phyloP scores from a whole-genome alignment of 2,113 vertebrate species.

The Chaenogobius annularis region DNA sequence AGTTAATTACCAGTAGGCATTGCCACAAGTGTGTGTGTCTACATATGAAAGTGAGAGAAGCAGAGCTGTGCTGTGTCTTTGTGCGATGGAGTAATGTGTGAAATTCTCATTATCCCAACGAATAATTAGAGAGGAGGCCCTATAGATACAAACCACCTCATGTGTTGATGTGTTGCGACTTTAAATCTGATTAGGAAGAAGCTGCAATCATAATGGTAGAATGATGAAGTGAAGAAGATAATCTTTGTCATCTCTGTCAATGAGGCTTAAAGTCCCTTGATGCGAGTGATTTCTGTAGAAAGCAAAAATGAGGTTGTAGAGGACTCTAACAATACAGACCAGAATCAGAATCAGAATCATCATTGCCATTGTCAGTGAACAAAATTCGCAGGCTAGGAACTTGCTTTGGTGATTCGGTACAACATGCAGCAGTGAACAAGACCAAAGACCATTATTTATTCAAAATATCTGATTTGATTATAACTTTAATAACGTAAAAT shows the following conservation, averaged over 20 bases:
- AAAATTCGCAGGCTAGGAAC: no score
- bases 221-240: background rate
- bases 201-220: background rate
- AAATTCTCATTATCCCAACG: slow-evolving; percentile 61
- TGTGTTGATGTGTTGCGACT: slow-evolving; percentile 14
- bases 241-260: background rate
- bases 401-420: no score
- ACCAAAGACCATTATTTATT: background rate
- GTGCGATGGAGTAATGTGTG: slow-evolving; percentile 29
- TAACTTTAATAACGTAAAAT: no score
- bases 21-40: slow-evolving; percentile 46
- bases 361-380: no score
- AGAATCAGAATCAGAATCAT: no score
- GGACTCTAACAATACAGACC: background rate
- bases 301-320: background rate
- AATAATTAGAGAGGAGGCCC: slow-evolving; percentile 43
- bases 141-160: slow-evolving; percentile 42
- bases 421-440: no score
- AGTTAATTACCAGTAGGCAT: slow-evolving; percentile 71
- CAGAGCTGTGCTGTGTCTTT: slow-evolving; percentile 10
- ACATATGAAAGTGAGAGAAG: slow-evolving; percentile 28
- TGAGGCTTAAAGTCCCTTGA: background rate
- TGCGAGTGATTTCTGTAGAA: background rate
- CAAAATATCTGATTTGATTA: background rate
- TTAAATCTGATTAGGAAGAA: slow-evolving; percentile 21